Evolutionary conservation across 2,113 vertebrate genomes (phyloP).

Genomic region (Oriolus oriolus): DNA sequence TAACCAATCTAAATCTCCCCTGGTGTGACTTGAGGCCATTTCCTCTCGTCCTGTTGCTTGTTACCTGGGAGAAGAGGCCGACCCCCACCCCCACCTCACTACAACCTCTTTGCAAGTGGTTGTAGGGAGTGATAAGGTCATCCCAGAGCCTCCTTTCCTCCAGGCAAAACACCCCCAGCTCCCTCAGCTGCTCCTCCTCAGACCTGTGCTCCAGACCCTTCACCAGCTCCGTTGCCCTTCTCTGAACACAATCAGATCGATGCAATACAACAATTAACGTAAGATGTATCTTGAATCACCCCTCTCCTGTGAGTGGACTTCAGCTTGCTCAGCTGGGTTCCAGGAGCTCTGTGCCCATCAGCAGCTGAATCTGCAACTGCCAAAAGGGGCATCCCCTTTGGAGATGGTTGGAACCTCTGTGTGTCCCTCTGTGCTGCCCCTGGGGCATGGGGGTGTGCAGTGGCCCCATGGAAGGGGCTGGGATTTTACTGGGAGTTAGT

Average conservation of each 20-base stretch:
- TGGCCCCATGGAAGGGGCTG: not conserved
- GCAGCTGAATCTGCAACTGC: not conserved
- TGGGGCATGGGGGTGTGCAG: fast-evolving
- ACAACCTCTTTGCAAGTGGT: not conserved
- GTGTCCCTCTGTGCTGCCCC: not conserved
- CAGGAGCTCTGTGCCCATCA: not conserved
- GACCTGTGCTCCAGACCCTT: not conserved
- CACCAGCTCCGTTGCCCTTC: fast-evolving
- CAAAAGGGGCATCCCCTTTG: not conserved
- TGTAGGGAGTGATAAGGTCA: not conserved
- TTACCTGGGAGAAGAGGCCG: not conserved
- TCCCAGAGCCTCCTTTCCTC: not conserved
- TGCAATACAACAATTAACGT: not conserved
- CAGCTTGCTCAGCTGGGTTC: not conserved
- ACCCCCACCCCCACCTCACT: not conserved
- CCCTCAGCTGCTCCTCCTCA: not conserved
- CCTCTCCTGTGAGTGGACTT: not conserved
- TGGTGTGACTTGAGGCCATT: not conserved
- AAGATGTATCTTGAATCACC: not conserved
- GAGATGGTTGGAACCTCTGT: fast-evolving
- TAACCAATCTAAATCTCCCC: not conserved
- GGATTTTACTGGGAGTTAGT: not conserved
- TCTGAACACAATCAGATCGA: not conserved
- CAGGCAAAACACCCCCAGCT: not conserved
- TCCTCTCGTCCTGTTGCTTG: not conserved